These are phyloP conservation scores for Fregata magnificens DNA, from an alignment of 2,113 vertebrate species.

Conservation along the genomic window DNA sequence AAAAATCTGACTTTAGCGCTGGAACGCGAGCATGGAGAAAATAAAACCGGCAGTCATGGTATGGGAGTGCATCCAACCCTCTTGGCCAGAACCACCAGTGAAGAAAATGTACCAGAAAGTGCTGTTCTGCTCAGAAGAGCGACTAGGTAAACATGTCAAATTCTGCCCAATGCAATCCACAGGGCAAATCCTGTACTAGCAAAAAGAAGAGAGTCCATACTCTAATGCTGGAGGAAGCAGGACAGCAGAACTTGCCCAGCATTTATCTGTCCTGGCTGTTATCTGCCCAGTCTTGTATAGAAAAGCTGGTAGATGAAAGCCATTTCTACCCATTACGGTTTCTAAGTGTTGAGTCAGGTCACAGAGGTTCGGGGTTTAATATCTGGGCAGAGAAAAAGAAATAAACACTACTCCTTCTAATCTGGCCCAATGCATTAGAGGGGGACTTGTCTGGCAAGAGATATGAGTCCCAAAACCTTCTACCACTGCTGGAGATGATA, in stretches of 20 bases:
- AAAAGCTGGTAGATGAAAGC: background rate
- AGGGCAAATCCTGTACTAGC: background rate
- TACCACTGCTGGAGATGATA: background rate
- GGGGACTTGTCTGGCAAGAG: background rate
- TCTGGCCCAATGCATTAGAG: background rate
- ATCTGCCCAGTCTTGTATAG: background rate
- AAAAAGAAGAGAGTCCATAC: background rate
- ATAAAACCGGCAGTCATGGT: background rate
- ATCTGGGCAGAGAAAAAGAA: background rate
- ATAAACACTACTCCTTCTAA: background rate
- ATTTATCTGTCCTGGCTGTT: background rate
- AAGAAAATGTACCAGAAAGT: background rate
- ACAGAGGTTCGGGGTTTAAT: background rate
- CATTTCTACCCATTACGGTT: background rate
- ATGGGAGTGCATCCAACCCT: background rate
- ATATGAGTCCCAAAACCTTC: background rate
- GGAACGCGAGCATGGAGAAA: rapidly evolving
- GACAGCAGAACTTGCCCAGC: background rate
- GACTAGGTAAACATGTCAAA: background rate
- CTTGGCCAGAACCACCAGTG: background rate
- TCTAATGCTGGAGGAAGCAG: background rate
- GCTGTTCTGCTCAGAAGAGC: background rate
- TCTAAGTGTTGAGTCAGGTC: background rate
- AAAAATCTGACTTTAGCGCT: background rate
- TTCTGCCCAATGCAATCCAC: background rate